Evolutionary conservation across 1,140 invertebrate genomes (phyloP).

Genomic region (Temnothorax curvispinosus): DNA sequence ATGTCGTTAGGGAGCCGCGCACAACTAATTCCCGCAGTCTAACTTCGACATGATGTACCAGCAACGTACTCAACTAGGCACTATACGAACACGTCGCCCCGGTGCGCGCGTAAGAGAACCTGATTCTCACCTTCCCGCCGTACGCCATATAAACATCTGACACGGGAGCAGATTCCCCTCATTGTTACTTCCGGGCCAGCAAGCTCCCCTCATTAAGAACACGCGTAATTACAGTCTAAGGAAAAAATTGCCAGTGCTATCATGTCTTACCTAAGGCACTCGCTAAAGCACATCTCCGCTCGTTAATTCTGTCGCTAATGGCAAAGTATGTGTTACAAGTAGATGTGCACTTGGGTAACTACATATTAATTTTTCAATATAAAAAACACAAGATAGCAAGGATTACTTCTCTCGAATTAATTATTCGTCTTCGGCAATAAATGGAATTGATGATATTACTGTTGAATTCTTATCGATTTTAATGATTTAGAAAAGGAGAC

Average conservation of each 20-base stretch:
- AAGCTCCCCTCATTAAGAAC: slow-evolving; percentile 69
- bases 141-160: slow-evolving; percentile 72
- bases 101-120: slow-evolving; percentile 52
- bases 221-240: slow-evolving; percentile 67
- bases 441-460: not conserved
- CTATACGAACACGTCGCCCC: slow-evolving; percentile 60
- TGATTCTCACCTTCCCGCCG: slow-evolving; percentile 46
- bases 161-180: slow-evolving; percentile 64
- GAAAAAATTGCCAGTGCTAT: slow-evolving; percentile 61
- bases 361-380: not conserved
- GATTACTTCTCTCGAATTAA: not conserved
- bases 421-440: not conserved
- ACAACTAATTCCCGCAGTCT: slow-evolving; percentile 76
- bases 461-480: not conserved
- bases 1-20: slow-evolving; percentile 75
- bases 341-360: slow-evolving; percentile 8
- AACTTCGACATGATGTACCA: slow-evolving; percentile 75
- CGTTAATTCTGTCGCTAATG: slow-evolving; percentile 54
- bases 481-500: not conserved
- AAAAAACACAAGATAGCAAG: slow-evolving; percentile 7
- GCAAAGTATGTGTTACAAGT: slow-evolving; percentile 26
- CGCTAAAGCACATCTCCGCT: slow-evolving; percentile 49
- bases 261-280: slow-evolving; percentile 46
- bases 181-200: slow-evolving; percentile 70
- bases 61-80: slow-evolving; percentile 70